Evolutionary conservation across 2,797 vertebrate species (phyloP).

Genomic region (Centroberyx gerrardi): DNA sequence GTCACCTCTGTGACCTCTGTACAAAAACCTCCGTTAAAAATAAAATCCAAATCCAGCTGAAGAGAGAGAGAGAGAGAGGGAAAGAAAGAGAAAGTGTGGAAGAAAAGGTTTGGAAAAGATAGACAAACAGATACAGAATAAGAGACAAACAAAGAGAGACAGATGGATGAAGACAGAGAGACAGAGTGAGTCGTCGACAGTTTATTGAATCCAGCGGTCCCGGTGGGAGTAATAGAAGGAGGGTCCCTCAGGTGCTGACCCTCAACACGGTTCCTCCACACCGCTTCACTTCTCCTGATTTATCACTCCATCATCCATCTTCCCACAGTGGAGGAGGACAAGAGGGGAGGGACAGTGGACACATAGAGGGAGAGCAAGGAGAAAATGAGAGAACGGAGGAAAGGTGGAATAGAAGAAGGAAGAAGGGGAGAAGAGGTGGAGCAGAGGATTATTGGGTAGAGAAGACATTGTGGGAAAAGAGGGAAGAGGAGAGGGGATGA

Average conservation of each 20-base stretch:
- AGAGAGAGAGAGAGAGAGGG: neutral
- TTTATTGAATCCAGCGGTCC: conserved; percentile 49
- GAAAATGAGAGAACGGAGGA: neutral
- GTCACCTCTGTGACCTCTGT: conserved; percentile 17
- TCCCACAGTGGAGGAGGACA: conserved; percentile 28
- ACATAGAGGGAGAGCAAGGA: neutral
- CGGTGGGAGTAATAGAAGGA: conserved; percentile 49
- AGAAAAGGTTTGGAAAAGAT: neutral
- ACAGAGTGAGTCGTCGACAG: neutral
- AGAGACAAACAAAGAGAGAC: neutral
- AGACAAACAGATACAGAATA: conserved; percentile 1
- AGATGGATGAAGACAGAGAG: conserved; percentile 10
- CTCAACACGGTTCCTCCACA: conserved; percentile 50
- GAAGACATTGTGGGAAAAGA: neutral
- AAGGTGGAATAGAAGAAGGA: neutral
- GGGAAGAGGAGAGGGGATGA: neutral
- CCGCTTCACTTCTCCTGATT: conserved; percentile 69
- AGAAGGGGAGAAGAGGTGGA: neutral
- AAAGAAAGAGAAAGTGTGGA: neutral
- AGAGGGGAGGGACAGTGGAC: conserved; percentile 27
- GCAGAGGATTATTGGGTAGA: neutral
- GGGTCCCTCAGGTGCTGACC: conserved; percentile 48
- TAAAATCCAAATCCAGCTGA: neutral
- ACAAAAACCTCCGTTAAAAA: conserved; percentile 3
- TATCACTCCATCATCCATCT: conserved; percentile 63